Percentiles rank a stretch among this genome's conserved stretches.
phyloP scores from a whole-genome alignment of 1,140 invertebrate species.

The Aricia agestis region DNA sequence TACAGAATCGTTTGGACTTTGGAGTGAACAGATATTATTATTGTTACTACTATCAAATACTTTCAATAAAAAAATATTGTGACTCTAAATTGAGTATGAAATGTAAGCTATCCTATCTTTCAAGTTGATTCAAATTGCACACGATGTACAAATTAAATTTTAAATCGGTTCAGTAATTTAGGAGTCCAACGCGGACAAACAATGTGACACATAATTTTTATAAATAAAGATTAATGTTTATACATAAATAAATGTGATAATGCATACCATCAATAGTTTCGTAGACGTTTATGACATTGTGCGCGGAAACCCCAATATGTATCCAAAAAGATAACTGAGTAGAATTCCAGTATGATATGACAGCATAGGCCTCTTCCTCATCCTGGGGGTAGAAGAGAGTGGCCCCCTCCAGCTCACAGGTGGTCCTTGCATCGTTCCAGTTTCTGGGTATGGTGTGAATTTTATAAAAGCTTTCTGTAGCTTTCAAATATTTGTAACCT shows the following conservation, averaged over 20 bases:
- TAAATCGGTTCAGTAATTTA: too few relatives aligned
- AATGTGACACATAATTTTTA: too few relatives aligned
- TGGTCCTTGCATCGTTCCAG: conserved; percentile 45
- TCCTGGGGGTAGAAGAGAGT: conserved; percentile 53
- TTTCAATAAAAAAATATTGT: too few relatives aligned
- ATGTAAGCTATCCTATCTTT: too few relatives aligned
- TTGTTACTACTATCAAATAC: too few relatives aligned
- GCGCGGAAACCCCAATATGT: conserved; percentile 49
- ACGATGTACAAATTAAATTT: too few relatives aligned
- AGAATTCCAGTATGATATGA: conserved; percentile 43
- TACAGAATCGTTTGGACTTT: too few relatives aligned
- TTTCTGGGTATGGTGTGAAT: conserved; percentile 46
- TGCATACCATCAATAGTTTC: conserved; percentile 52
- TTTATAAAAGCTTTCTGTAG: conserved; percentile 49
- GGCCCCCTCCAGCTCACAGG: conserved; percentile 49
- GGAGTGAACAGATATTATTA: too few relatives aligned
- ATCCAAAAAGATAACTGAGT: conserved; percentile 41
- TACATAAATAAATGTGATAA: neutral
- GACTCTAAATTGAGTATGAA: too few relatives aligned
- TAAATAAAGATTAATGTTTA: too few relatives aligned
- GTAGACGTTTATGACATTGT: conserved; percentile 47
- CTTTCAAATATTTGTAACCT: conserved; percentile 44
- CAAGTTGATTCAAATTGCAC: too few relatives aligned
- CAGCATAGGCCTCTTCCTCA: conserved; percentile 39
- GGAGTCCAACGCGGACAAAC: too few relatives aligned